Conservation (phyloP, 2,888 invertebrate genomes). For the Keiferia lycopersicella region DNA sequence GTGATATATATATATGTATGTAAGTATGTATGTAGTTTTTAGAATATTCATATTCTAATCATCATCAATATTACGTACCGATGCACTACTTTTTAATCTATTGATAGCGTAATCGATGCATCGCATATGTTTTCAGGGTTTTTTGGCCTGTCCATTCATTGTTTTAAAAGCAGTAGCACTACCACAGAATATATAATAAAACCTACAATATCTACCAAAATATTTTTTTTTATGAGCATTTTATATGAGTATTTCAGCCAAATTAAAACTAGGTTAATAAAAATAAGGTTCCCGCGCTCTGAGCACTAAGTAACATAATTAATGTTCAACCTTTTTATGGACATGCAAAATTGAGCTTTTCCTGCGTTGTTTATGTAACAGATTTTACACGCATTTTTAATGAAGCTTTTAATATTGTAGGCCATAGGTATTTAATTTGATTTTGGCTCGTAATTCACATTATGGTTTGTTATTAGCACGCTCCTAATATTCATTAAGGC, state of each 20-base stretch:
- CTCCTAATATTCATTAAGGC: neutral
- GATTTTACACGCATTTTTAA: constrained; percentile 32
- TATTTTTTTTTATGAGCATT: too few species aligned
- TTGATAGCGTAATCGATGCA: too few species aligned
- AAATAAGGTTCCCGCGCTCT: constrained; percentile 38
- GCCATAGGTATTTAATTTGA: constrained; percentile 4
- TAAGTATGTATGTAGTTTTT: too few species aligned
- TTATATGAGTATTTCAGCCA: neutral
- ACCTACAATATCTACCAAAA: too few species aligned
- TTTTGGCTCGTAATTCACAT: neutral
- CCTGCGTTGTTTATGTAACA: constrained; percentile 27
- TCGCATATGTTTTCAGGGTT: too few species aligned
- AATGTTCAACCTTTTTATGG: constrained; percentile 56
- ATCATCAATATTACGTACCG: too few species aligned
- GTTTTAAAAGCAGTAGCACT: too few species aligned
- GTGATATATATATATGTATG: too few species aligned
- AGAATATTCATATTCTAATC: too few species aligned
- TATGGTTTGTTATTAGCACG: neutral
- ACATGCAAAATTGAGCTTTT: constrained; percentile 38
- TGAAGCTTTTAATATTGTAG: constrained; percentile 13
- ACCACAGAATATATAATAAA: too few species aligned
- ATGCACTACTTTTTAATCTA: too few species aligned
- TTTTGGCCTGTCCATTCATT: too few species aligned
- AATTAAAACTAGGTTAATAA: constrained; percentile 35
- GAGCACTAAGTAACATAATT: constrained; percentile 48